Evolutionary conservation across 1,140 invertebrate genomes (phyloP), one percentile per base, ranked within the genome.

Genomic region (Camponotus vicinus): DNA sequence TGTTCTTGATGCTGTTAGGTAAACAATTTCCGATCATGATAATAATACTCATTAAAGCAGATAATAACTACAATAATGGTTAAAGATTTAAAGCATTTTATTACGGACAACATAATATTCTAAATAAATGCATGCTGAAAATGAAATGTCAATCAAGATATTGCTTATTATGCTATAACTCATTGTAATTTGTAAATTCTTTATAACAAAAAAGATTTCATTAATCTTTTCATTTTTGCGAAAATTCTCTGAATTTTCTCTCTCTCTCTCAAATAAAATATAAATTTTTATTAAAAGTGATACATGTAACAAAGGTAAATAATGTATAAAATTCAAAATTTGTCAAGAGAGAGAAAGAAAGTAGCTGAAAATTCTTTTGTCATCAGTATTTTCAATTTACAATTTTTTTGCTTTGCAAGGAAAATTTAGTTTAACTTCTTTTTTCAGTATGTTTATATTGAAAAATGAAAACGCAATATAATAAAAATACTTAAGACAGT

Each of bases 1-100:
- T 97, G 1, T 96, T 96, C 77, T 95, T 96, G 5, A 95, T 96
- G 1, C 94, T 96, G 27, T 93, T 97, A n/a, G 97, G 97, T 94
- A 92, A 85, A 75, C 13, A 32, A 57, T 11, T 13, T 57, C n/a
- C 1, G 3, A 52, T 37, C 2, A 18, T 13, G 59, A 55, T n/a
- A 2, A 2, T 5, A 7, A 11, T 61, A 1, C 3, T 27, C 2
- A 1, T 45, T 7, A 13, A 7, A 21, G 40, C 52, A 6, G 8
- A 45, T 66, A 42, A 79, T 57, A 59, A 27, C 3, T 32, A 61
- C 42, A 13, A 45, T 9, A 45, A 45, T 11, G 13, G 42, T 8
- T 3, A 4, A 71, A 42, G 27, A 55, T 27, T 32, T 18, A n/a
- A 32, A 49, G 13, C 5, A 71, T 45, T 18, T 18, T 55, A 40